Evolutionary conservation across 2,888 invertebrate species (phyloP), one percentile per base, ranked within the genome.

Genomic region (Drosophila falleni): DNA sequence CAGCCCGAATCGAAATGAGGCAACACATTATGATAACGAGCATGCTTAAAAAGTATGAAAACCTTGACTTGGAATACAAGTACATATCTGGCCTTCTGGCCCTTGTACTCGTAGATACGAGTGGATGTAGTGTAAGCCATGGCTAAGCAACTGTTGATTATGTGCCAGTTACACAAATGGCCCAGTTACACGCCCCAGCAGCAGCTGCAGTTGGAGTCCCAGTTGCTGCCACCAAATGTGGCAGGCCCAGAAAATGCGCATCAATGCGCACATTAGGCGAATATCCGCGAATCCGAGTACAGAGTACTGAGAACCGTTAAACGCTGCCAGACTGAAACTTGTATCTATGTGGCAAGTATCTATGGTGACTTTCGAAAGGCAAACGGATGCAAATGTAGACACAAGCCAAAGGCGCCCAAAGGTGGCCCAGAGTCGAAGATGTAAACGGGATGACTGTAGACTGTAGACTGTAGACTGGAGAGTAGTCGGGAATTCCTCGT

Each of bases 351-450:
- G 62, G 42, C 19, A 42, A 23, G 68, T 69, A 71, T 71, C 71
- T 67, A 41, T 29, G 76, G 53, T 73, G 80, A 84, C 81, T 82
- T 82, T 84, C 85, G 74, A 82, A 82, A 81, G 61, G 74, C 70
- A 81, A 84, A 87, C 82, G 84, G 84, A 85, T 85, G 84, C 84
- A 85, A 85, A 85, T 85, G 84, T 85, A 87, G 84, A 82, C 87
- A 85, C 87, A 87, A 84, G 85, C 87, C 85, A 74, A 69, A 70
- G 78, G 78, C 76, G 78, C 62, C 69, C 71, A 51, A 47, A 78
- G 67, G 41, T 65, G 74, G 69, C 61, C 61, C 55, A 61, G 39
- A 73, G 73, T 54, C 44, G 13, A 13, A 44, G 41, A 35, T 11
- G 35, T n/a, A 6, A 6, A 39, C 50, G 46, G 39, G 62, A 35